These are phyloP conservation scores for Epinephelus coioides DNA, from an alignment of 2,797 vertebrate genomes.

Conservation along the genomic window DNA sequence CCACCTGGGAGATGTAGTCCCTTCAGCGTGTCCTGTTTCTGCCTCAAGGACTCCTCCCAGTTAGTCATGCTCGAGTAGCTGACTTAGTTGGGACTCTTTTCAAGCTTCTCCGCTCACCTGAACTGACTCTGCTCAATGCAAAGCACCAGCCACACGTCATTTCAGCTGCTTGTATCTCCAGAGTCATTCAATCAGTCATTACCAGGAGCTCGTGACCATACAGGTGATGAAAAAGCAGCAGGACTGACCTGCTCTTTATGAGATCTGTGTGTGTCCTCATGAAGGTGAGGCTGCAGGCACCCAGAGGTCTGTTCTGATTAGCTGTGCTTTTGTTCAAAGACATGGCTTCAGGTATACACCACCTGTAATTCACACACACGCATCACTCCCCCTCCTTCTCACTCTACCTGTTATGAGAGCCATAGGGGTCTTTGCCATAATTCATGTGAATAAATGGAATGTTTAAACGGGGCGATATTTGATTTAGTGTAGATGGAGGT, in stretches of 20 bases:
- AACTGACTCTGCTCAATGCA: conserved; percentile 5
- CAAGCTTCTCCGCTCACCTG: not conserved
- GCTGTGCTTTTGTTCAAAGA: conserved; percentile 49
- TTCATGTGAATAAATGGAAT: conserved; percentile 74
- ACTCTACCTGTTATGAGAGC: conserved; percentile 40
- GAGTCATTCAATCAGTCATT: conserved; percentile 30
- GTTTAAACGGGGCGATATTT: conserved; percentile 67
- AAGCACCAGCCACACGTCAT: not conserved
- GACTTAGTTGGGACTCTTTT: conserved; percentile 1
- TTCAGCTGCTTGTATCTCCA: conserved; percentile 15
- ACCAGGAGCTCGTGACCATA: conserved; percentile 19
- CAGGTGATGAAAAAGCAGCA: conserved; percentile 26
- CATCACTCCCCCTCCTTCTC: not conserved
- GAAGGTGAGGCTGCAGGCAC: conserved; percentile 57
- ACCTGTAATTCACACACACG: conserved; percentile 54
- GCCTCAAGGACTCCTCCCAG: not conserved
- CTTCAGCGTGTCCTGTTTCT: no score
- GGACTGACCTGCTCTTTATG: conserved; percentile 26
- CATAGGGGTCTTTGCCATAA: conserved; percentile 63
- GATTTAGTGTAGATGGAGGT: conserved; percentile 72
- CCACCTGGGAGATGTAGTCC: not conserved
- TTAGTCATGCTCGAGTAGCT: not conserved
- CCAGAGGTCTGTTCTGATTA: conserved; percentile 59
- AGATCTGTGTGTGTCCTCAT: conserved; percentile 35
- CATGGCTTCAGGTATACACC: conserved; percentile 47